phyloP scores from a whole-genome alignment of 2,113 vertebrate species.

The Hydropotes inermis region DNA sequence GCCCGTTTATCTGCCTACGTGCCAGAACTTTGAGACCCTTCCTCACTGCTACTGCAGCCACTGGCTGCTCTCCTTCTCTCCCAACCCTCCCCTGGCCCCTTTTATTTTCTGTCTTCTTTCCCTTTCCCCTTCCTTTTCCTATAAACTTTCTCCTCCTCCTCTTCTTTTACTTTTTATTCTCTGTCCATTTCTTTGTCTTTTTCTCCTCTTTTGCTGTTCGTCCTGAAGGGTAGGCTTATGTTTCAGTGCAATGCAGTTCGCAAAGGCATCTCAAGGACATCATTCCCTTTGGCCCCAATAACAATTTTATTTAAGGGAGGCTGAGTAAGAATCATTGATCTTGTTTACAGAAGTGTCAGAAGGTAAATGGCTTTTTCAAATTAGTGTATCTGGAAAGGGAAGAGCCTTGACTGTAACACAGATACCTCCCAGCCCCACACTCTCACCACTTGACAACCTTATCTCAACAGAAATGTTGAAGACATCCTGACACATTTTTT shows the following conservation, averaged over 20 bases:
- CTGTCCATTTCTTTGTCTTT: neutral
- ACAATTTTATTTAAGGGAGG: neutral
- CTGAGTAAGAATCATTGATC: neutral
- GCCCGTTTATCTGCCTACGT: neutral
- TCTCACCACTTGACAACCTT: neutral
- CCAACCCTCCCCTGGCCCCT: neutral
- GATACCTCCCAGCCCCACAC: neutral
- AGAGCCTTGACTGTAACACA: neutral
- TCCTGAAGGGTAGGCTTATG: neutral
- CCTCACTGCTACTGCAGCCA: neutral
- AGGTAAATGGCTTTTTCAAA: neutral
- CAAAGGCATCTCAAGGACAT: neutral
- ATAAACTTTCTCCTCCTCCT: neutral
- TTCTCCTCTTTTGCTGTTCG: neutral
- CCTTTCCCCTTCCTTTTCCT: neutral
- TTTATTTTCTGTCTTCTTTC: neutral
- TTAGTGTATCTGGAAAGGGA: neutral
- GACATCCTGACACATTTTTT: neutral
- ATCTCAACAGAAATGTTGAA: neutral
- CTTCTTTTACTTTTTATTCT: neutral
- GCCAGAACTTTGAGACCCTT: neutral
- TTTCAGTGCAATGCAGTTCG: neutral
- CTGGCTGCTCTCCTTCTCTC: neutral
- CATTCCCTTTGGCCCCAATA: neutral
- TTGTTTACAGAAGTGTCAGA: neutral